Conservation (phyloP, 1,140 invertebrate species). For the Drosophila melanogaster region Release_6_plus_ISO1_MT NT_037436.4:15744501-15745000, state of each 20-base stretch:
- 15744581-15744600: slow-evolving; percentile 68
- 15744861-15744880: too few species aligned
- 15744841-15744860: too few species aligned
- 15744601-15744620: slow-evolving; percentile 67
- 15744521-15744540: slow-evolving; percentile 75
- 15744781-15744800: not conserved
- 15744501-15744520: slow-evolving; percentile 80
- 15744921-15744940: too few species aligned
- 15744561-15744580: slow-evolving; percentile 39
- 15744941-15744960: slow-evolving; percentile 8
- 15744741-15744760: slow-evolving; percentile 13
- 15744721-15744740: not conserved
- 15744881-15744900: too few species aligned
- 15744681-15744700: slow-evolving; percentile 15
- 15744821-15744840: not conserved
- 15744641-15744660: slow-evolving; percentile 75
- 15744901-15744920: too few species aligned
- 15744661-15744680: slow-evolving; percentile 41
- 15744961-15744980: slow-evolving; percentile 16
- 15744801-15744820: not conserved
- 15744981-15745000: slow-evolving; percentile 22
- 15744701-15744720: slow-evolving; percentile 16
- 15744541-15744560: slow-evolving; percentile 52
- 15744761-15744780: not conserved
- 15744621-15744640: slow-evolving; percentile 74